Conservation (phyloP, 53 echinoderm and acorn worm species). For the Arbacia lixula region DNA sequence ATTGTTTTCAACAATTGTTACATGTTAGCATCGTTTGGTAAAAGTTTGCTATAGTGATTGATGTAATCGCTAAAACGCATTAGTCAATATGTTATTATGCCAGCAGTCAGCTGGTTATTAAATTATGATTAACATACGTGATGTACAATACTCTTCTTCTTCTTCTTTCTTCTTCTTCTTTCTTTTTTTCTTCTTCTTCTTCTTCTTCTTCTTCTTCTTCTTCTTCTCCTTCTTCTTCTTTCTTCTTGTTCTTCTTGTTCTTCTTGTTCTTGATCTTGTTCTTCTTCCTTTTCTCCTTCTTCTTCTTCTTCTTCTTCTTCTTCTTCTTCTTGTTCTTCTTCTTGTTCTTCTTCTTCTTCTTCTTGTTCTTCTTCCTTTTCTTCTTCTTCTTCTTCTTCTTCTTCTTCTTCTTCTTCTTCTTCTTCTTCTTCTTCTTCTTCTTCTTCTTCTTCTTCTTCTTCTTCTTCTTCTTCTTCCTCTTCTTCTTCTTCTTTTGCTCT, state of each 20-base stretch:
- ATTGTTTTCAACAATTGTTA: too few relatives aligned
- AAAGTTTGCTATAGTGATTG: too few relatives aligned
- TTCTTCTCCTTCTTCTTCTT: conserved; percentile 2
- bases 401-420: conserved; percentile 6
- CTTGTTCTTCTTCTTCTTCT: conserved; percentile 2
- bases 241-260: too few relatives aligned
- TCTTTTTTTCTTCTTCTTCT: background rate
- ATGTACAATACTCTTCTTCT: background rate
- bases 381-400: conserved; percentile 5
- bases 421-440: conserved; percentile 6
- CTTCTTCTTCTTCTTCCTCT: conserved; percentile 3
- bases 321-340: conserved; percentile 2
- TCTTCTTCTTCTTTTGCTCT: background rate
- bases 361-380: background rate
- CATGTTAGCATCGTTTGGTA: too few relatives aligned
- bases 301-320: conserved; percentile 6
- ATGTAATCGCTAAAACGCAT: too few relatives aligned
- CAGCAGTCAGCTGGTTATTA: too few relatives aligned
- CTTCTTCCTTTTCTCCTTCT: too few relatives aligned
- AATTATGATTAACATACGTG: too few relatives aligned
- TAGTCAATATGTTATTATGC: too few relatives aligned
- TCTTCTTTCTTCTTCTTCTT: background rate
- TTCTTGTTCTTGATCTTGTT: too few relatives aligned
- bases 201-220: conserved; percentile 6
- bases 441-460: conserved; percentile 5